Percentiles rank a stretch among this genome's conserved stretches.
Conservation (phyloP, 2,888 invertebrate genomes). For the Aporophyla nigra region DNA sequence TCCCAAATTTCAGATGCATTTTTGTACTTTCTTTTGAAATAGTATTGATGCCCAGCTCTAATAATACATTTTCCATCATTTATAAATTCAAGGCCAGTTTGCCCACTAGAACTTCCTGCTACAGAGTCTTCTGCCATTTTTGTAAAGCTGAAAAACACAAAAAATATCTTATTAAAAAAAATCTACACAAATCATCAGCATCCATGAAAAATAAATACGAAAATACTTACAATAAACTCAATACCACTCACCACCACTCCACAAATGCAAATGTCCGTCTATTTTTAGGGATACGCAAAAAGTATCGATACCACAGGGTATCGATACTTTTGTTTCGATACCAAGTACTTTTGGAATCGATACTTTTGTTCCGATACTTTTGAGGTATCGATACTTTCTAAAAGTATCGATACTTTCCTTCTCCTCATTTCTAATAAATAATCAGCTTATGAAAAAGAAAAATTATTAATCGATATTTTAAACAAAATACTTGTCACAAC, state of each 20-base stretch:
- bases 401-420: too few relatives aligned
- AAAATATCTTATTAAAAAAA: conserved; percentile 32
- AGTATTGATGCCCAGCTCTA: conserved; percentile 37
- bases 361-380: too few relatives aligned
- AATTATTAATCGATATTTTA: too few relatives aligned
- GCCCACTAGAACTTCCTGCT: conserved; percentile 32
- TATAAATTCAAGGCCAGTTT: conserved; percentile 31
- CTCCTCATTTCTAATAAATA: too few relatives aligned
- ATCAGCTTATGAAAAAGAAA: too few relatives aligned
- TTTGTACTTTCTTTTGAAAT: conserved; percentile 35
- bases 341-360: too few relatives aligned
- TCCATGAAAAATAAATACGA: conserved; percentile 30
- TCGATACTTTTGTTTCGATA: too few relatives aligned
- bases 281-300: too few relatives aligned
- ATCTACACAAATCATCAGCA: conserved; percentile 29
- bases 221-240: conserved; percentile 30
- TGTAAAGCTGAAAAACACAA: conserved; percentile 34
- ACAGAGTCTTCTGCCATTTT: conserved; percentile 32
- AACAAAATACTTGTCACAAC: too few relatives aligned
- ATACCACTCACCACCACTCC: conserved; percentile 31
- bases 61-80: conserved; percentile 37
- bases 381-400: too few relatives aligned
- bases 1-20: conserved; percentile 35
- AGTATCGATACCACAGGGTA: too few relatives aligned
- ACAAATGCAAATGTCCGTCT: conserved; percentile 35